phyloP scores from a whole-genome alignment of 2,888 invertebrate genomes.

The Agrypnus murinus region DNA sequence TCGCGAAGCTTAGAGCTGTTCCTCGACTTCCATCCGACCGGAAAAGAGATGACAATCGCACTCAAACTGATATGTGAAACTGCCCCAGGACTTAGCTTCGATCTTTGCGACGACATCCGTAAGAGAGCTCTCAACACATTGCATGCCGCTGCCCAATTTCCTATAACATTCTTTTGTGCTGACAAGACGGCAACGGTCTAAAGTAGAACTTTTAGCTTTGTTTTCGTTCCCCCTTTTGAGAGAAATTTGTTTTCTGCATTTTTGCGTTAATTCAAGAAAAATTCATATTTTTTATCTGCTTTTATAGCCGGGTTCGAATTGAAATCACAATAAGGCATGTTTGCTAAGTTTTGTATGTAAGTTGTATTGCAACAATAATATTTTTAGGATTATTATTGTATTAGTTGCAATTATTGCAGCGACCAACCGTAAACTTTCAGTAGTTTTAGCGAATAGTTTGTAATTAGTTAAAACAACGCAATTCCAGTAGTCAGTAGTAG shows the following conservation, averaged over 20 bases:
- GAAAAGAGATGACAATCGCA: conserved; percentile 52
- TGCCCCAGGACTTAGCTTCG: conserved; percentile 48
- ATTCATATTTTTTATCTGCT: no score
- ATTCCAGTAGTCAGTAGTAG: no score
- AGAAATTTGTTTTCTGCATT: not conserved
- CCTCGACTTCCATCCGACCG: conserved; percentile 43
- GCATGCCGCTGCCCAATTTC: conserved; percentile 51
- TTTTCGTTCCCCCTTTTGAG: conserved; percentile 11
- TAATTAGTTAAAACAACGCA: no score
- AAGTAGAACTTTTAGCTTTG: conserved; percentile 39
- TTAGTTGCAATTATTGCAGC: no score
- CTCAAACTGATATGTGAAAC: conserved; percentile 52
- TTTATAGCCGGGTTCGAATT: no score
- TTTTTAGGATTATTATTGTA: no score
- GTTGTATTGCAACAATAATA: no score
- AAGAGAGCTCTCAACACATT: conserved; percentile 46
- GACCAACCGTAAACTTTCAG: no score
- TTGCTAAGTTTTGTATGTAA: no score
- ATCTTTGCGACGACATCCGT: conserved; percentile 46
- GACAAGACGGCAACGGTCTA: conserved; percentile 44
- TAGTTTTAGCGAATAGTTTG: no score
- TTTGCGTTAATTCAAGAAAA: conserved; percentile 12
- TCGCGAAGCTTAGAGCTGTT: conserved; percentile 41
- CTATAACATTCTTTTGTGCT: conserved; percentile 49
- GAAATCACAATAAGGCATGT: no score